phyloP scores from a whole-genome alignment of 2,797 vertebrate species.

The Hyperoplus lanceolatus region DNA sequence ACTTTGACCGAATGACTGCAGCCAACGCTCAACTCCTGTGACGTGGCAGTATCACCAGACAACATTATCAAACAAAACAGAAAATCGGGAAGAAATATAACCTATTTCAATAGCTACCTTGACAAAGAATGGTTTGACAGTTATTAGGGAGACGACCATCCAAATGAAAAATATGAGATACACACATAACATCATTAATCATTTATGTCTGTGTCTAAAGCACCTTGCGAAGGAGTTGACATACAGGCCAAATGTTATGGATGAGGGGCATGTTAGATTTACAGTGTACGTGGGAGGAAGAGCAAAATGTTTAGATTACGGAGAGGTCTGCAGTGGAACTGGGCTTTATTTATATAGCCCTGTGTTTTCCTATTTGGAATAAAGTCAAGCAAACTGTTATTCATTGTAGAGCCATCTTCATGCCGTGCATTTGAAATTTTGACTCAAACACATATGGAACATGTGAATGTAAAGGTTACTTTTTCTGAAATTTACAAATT shows the following conservation, averaged over 20 bases:
- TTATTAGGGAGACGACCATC: not conserved
- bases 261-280: slow-evolving; percentile 51
- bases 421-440: not conserved
- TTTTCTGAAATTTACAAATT: not conserved
- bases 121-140: not conserved
- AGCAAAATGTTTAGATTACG: slow-evolving; percentile 69
- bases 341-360: slow-evolving; percentile 55
- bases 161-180: slow-evolving; percentile 24
- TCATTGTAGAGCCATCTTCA: slow-evolving; percentile 19
- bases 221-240: slow-evolving; percentile 34
- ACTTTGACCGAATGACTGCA: slow-evolving; percentile 54
- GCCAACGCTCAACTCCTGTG: slow-evolving; percentile 4
- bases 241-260: slow-evolving; percentile 44
- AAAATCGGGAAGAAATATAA: slow-evolving; percentile 22
- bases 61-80: slow-evolving; percentile 19
- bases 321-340: slow-evolving; percentile 39
- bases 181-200: slow-evolving; percentile 34
- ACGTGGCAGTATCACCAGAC: slow-evolving; percentile 28
- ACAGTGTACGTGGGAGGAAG: slow-evolving; percentile 52
- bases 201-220: slow-evolving; percentile 34
- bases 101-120: slow-evolving; percentile 7
- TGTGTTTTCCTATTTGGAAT: slow-evolving; percentile 51
- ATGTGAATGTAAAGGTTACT: not conserved
- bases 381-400: slow-evolving; percentile 51
- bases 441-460: not conserved